Conservation (phyloP, 2,797 vertebrate genomes). For the Erethizon dorsatum region DNA sequence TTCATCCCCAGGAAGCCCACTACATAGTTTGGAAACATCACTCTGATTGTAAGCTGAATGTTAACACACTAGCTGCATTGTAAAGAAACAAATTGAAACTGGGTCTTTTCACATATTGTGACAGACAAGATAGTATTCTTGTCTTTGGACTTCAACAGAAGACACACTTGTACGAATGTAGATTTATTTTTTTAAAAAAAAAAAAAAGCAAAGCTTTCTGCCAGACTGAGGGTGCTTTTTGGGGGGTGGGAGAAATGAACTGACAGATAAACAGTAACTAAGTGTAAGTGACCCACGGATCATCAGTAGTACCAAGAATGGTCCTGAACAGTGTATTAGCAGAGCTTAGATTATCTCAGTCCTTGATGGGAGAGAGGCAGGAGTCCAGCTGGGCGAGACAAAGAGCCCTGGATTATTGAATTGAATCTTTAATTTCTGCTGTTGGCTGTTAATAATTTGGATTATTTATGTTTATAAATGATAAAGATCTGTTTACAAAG, state of each 20-base stretch:
- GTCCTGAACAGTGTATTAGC: constrained; percentile 93
- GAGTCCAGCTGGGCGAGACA: constrained; percentile 88
- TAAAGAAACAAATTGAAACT: constrained; percentile 92
- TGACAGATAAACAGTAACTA: constrained; percentile 93
- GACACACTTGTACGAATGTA: constrained; percentile 98
- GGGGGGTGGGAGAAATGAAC: constrained; percentile 92
- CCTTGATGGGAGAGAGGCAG: constrained; percentile 91
- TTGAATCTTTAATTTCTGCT: constrained; percentile 96
- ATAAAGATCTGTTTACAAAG: constrained; percentile 99
- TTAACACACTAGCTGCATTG: constrained; percentile 92
- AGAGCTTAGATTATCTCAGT: constrained; percentile 93
- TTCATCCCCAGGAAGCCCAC: constrained; percentile 96
- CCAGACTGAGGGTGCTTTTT: constrained; percentile 94
- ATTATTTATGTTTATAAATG: constrained; percentile 99
- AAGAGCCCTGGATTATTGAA: constrained; percentile 94
- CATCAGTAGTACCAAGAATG: constrained; percentile 91
- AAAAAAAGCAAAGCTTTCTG: constrained; percentile 91
- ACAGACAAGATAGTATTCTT: constrained; percentile 92
- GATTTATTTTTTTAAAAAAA: constrained; percentile 95
- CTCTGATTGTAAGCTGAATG: constrained; percentile 97
- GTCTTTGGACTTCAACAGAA: constrained; percentile 95
- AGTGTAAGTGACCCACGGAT: constrained; percentile 96
- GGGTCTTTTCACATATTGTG: constrained; percentile 93
- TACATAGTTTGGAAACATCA: constrained; percentile 99
- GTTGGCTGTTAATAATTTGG: constrained; percentile 99